Percentiles rank a stretch among this genome's conserved stretches.
Conservation (phyloP, 2,113 vertebrate species). For the Lutjanus erythropterus region DNA sequence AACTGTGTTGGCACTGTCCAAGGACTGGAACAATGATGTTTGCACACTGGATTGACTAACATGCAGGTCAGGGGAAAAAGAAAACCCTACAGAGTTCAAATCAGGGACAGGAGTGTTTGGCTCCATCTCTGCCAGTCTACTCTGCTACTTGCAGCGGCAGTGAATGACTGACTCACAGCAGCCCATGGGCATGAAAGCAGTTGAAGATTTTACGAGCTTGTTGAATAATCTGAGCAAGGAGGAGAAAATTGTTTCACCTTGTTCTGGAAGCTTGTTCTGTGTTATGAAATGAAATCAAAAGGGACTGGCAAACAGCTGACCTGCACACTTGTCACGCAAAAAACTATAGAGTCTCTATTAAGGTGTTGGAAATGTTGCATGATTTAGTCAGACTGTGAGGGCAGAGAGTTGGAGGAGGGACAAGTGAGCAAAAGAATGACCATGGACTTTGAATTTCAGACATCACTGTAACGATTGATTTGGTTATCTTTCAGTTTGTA, state of each 20-base stretch:
- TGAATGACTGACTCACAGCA: conserved; percentile 34
- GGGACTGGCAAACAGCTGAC: conserved; percentile 30
- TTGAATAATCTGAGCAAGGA: conserved; percentile 43
- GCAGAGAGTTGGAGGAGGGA: conserved; percentile 6
- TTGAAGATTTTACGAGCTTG: conserved; percentile 41
- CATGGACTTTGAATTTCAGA: conserved; percentile 31
- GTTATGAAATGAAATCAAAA: conserved; percentile 34
- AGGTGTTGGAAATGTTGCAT: not conserved
- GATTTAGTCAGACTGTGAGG: conserved; percentile 21
- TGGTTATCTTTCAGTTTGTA: conserved; percentile 39
- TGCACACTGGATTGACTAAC: conserved; percentile 64
- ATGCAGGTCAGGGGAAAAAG: conserved; percentile 40
- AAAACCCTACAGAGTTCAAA: conserved; percentile 60
- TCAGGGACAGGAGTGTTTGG: conserved; percentile 56
- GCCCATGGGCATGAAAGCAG: conserved; percentile 16
- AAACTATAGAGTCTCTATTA: not conserved
- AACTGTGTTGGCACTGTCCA: conserved; percentile 60
- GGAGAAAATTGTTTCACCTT: conserved; percentile 26
- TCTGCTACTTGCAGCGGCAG: conserved; percentile 21
- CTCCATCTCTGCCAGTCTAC: conserved; percentile 48
- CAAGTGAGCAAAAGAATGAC: conserved; percentile 4
- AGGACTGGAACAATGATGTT: conserved; percentile 69
- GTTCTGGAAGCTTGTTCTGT: conserved; percentile 7
- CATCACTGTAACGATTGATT: conserved; percentile 45
- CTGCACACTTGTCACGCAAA: conserved; percentile 21